Percentiles rank a stretch among this genome's conserved stretches.
These are phyloP conservation scores for Apis cerana DNA, from an alignment of 1,140 invertebrate species.

Conservation along the genomic window DNA sequence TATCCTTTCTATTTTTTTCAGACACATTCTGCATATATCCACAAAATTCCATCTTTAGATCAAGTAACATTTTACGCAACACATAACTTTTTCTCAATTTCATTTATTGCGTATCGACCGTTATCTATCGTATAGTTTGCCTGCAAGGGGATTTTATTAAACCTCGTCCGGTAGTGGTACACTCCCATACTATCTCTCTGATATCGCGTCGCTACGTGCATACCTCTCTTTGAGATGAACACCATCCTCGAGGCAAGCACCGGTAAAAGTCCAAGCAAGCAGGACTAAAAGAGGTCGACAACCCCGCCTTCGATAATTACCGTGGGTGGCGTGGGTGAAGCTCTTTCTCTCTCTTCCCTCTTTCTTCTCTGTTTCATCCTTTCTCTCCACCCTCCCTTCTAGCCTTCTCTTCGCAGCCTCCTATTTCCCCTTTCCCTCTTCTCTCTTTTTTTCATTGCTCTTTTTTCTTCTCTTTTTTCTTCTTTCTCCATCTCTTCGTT, in stretches of 20 bases:
- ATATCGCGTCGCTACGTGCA: constrained; percentile 6
- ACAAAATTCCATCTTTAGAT: no score
- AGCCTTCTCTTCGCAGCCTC: background rate
- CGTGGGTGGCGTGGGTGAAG: constrained; percentile 66
- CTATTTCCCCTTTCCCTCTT: constrained; percentile 3
- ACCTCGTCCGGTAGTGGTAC: background rate
- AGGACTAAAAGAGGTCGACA: constrained; percentile 68
- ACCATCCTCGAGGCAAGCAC: constrained; percentile 28
- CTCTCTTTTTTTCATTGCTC: constrained; percentile 21
- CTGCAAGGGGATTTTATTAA: constrained; percentile 41
- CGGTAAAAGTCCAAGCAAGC: constrained; percentile 56
- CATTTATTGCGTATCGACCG: constrained; percentile 27
- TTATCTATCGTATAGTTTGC: background rate
- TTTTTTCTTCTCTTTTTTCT: background rate
- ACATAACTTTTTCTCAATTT: constrained; percentile 45
- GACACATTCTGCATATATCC: no score
- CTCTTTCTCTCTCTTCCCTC: constrained; percentile 51
- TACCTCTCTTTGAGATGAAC: constrained; percentile 35
- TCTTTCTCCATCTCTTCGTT: constrained; percentile 33
- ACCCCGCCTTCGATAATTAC: constrained; percentile 72
- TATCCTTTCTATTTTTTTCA: no score
- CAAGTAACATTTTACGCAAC: background rate
- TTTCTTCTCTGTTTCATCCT: constrained; percentile 31
- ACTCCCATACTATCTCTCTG: constrained; percentile 3
- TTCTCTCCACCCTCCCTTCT: constrained; percentile 24